Evolutionary conservation across 2,888 invertebrate species (phyloP).

Genomic region (Clusia tigrina): DNA sequence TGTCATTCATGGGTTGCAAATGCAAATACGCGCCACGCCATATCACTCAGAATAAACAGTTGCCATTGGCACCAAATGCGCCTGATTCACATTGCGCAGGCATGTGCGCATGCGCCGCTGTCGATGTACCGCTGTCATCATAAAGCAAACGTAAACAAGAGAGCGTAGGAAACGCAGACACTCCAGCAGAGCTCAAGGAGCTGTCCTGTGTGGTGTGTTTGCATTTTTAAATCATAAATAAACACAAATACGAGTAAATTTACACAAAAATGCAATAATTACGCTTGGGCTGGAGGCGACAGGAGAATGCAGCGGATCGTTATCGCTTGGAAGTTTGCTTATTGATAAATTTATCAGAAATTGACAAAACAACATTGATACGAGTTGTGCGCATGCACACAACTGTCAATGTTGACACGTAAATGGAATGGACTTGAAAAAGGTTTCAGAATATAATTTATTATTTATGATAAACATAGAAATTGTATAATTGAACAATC

Average conservation of each 20-base stretch:
- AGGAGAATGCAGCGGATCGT: background rate
- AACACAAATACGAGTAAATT: slow-evolving; percentile 36
- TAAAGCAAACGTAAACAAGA: background rate
- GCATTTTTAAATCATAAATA: slow-evolving; percentile 38
- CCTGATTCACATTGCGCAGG: slow-evolving; percentile 36
- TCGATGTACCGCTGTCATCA: background rate
- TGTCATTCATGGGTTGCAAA: no score
- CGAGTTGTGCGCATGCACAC: background rate
- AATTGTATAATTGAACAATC: no score
- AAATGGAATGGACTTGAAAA: no score
- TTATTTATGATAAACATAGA: no score
- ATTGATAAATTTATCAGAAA: background rate
- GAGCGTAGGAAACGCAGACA: background rate
- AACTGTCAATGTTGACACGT: background rate
- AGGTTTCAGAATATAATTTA: no score
- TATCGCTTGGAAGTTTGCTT: background rate
- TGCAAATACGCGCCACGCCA: no score
- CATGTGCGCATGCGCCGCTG: slow-evolving; percentile 40
- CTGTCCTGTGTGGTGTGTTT: slow-evolving; percentile 32
- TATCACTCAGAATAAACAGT: no score
- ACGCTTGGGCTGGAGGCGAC: background rate
- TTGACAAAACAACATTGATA: background rate
- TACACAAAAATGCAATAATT: slow-evolving; percentile 53
- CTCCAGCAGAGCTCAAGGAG: background rate
- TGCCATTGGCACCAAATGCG: no score